Base-by-base conservation (phyloP, 2,797 vertebrate species). In the Balearica regulorum region DNA sequence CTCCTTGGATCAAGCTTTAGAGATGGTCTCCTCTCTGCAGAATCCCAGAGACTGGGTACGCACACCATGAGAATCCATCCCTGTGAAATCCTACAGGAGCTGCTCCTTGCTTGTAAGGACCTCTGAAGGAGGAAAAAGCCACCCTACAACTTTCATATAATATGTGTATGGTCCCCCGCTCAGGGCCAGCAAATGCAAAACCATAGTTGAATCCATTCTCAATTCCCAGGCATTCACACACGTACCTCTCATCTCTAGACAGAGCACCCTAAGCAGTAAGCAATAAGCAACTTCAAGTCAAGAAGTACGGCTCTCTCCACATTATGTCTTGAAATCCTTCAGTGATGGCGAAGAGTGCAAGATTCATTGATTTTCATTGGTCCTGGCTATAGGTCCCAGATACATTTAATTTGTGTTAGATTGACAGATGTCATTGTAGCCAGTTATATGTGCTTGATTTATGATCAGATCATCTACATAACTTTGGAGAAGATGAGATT, bases 141-240 rank as follows among this genome's bases (percentile, higher is more conserved):
- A 48, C 54, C 16, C 53, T 35, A 18, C 10, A 37, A 16, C 37
- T 61, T 64, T 35, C 18, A 9, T 37, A 26, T 37, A 70, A 33
- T 70, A 37, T 1, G 2, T 0, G 0, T 58, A 25, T 18, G n/a
- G 29, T n/a, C 37, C 18, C 39, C n/a, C 57, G 29, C 33, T 37
- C 62, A 46, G 61, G 48, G 49, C 28, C n/a, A 57, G 49, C 9
- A 80, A 68, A 57, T 5, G 13, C 68, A 64, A 70, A 53, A 5
- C 9, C 16, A 39, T 29, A 80, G 41, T 20, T 64, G 71, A 39
- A 54, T 35, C 35, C 5, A 2, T 61, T 57, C 22, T 51, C 25
- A 37, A 14, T 46, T 7, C 19, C 25, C 13, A n/a, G 33, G 17
- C 15, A 17, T 53, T 62, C 49, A 73, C 43, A 73, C n/a, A 16